Evolutionary conservation across 2,113 vertebrate genomes (phyloP).

Genomic region (Plecturocebus donacophilus): DNA sequence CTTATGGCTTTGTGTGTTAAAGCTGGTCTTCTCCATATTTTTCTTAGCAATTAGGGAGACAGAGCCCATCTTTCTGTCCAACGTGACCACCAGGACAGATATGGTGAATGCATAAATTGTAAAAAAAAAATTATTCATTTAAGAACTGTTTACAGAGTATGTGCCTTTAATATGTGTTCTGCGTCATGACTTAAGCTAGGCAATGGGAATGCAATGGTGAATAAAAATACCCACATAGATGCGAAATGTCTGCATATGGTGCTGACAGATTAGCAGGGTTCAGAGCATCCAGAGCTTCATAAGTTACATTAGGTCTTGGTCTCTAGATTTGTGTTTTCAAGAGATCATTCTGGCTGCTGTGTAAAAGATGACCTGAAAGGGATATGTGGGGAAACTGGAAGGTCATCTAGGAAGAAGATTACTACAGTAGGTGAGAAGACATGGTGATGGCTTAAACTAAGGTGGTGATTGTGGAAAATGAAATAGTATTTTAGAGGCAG

Average conservation of each 20-base stretch:
- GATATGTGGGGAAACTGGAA: neutral
- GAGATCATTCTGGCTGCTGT: neutral
- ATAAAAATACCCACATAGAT: neutral
- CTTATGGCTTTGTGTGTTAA: neutral
- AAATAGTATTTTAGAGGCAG: neutral
- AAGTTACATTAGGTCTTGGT: neutral
- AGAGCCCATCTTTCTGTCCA: neutral
- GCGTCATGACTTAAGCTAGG: neutral
- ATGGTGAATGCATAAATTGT: neutral
- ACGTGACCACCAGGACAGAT: neutral
- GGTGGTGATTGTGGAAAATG: neutral
- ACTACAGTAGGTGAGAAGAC: neutral
- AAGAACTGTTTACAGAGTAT: neutral
- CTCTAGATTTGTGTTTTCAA: neutral
- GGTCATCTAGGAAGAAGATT: neutral
- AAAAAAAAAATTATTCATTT: neutral
- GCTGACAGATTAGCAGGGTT: neutral
- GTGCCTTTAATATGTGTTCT: neutral
- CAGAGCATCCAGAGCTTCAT: neutral
- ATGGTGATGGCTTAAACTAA: neutral
- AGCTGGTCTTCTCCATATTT: slow-evolving; percentile 16
- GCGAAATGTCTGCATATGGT: neutral
- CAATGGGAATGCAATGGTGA: neutral
- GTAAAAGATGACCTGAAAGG: neutral
- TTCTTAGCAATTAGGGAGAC: slow-evolving; percentile 5